Base-by-base conservation (phyloP, 2,113 vertebrate species). In the Brachypteracias leptosomus region DNA sequence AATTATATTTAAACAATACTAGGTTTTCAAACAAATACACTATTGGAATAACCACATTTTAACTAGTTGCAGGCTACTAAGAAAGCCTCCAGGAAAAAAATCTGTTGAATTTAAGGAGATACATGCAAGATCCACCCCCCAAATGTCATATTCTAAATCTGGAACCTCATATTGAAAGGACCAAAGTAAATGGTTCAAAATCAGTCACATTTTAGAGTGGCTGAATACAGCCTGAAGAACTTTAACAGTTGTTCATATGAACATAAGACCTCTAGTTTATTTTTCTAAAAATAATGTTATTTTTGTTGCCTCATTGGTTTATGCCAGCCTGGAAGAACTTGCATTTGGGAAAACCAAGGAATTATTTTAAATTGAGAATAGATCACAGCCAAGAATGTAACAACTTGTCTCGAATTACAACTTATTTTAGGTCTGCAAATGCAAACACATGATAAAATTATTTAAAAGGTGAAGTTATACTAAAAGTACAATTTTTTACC, bases 281-380 rank as follows among this genome's bases (percentile, higher is more conserved):
- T 94, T 96, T 96, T 88, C 86, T 79, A 79, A 80, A 57, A 92
- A 68, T 72, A 90, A 16, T 51, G 81, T 78, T 11, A 44, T 57
- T 95, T 95, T 79, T 63, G 44, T 74, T 85, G 22, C 78, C 71
- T 83, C 24, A 33, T 26, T 73, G 82, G 52, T 77, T 72, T 92
- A 62, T 57, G 33, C 5, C 7, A 68, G 20, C 38, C 58, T 91
- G 46, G 46, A 65, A 58, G 13, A 49, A 11, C 38, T 40, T 85
- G 36, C 19, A 61, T 62, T 66, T 42, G 4, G 68, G 81, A 93
- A 77, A 80, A 68, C 25, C 19, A 77, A 57, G 28, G 21, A 51
- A 83, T 90, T 85, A 82, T 92, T 95, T 96, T 61, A 74, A 93
- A 86, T 4, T 59, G 58, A 96, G 82, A 94, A 70, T 9, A 66